These are phyloP conservation scores for Nesidiocoris tenuis DNA, from an alignment of 2,888 invertebrate species.

Conservation along the genomic window DNA sequence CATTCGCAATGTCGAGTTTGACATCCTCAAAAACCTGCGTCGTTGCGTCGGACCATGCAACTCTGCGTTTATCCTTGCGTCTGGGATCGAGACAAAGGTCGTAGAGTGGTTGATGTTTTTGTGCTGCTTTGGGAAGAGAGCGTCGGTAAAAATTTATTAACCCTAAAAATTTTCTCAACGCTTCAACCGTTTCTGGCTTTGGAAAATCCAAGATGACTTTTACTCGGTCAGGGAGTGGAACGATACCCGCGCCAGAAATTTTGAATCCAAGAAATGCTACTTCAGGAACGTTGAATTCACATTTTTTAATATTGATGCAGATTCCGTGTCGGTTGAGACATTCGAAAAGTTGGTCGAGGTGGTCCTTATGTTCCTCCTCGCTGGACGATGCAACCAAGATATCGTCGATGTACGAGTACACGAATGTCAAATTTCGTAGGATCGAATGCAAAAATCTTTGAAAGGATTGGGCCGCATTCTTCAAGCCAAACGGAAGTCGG, in stretches of 20 bases:
- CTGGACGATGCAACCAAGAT: slow-evolving; percentile 48
- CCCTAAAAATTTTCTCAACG: slow-evolving; percentile 45
- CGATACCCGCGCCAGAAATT: slow-evolving; percentile 51
- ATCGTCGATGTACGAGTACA: slow-evolving; percentile 50
- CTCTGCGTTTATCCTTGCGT: slow-evolving; percentile 49
- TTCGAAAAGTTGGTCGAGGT: slow-evolving; percentile 47
- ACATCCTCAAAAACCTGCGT: slow-evolving; percentile 50
- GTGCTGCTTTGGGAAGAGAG: slow-evolving; percentile 41
- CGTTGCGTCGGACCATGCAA: slow-evolving; percentile 48
- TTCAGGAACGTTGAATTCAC: slow-evolving; percentile 50
- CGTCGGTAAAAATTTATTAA: slow-evolving; percentile 47
- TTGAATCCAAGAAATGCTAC: slow-evolving; percentile 51
- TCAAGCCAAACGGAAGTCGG: slow-evolving; percentile 49
- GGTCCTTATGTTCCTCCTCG: slow-evolving; percentile 48
- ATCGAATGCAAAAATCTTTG: slow-evolving; percentile 51
- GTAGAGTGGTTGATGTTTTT: slow-evolving; percentile 36
- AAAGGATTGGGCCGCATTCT: slow-evolving; percentile 50
- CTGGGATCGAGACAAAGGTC: slow-evolving; percentile 20
- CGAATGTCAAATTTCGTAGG: slow-evolving; percentile 47
- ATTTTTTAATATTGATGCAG: slow-evolving; percentile 52
- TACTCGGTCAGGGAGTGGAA: slow-evolving; percentile 52
- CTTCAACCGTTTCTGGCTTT: slow-evolving; percentile 39
- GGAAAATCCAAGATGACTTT: slow-evolving; percentile 51
- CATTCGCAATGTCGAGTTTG: slow-evolving; percentile 51
- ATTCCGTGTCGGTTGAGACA: slow-evolving; percentile 51